Evolutionary conservation across 1,140 invertebrate species (phyloP).

Genomic region (Halictus rubicundus): DNA sequence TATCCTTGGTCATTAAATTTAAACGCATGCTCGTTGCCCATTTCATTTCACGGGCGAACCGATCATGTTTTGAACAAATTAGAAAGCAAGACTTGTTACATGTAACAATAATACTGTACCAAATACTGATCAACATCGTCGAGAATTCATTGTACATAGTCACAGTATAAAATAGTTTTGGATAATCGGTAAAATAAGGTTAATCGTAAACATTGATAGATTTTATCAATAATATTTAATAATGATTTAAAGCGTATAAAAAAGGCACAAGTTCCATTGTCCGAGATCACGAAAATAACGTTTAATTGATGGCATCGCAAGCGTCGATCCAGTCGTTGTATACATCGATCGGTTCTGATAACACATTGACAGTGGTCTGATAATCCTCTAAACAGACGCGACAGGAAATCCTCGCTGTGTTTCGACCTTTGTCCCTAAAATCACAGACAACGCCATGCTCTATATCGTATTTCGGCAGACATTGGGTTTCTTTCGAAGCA

Average conservation of each 20-base stretch:
- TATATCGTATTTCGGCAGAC: not conserved
- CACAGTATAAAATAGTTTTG: not conserved
- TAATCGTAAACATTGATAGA: not conserved
- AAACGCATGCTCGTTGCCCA: not conserved
- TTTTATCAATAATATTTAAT: too few relatives aligned
- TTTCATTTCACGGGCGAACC: too few relatives aligned
- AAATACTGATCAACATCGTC: not conserved
- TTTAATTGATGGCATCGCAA: conserved; percentile 85
- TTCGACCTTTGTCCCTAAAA: conserved; percentile 93
- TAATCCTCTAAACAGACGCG: conserved; percentile 96
- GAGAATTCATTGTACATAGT: not conserved
- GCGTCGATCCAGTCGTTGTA: conserved; percentile 99
- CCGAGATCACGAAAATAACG: not conserved
- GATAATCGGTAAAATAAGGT: not conserved
- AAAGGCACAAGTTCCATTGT: not conserved
- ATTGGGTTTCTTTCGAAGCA: not conserved
- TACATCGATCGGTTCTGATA: conserved; percentile 98
- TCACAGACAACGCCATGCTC: conserved; percentile 73
- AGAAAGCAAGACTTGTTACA: not conserved
- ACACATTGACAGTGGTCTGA: conserved; percentile 94
- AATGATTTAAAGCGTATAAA: not conserved
- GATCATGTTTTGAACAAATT: not conserved
- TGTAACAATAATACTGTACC: not conserved
- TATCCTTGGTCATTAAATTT: not conserved
- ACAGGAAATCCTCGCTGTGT: conserved; percentile 94